These are phyloP conservation scores for Aurelia aurita DNA, from an alignment of 30 jellyfish, hydroid and myxozoan species.

Conservation along the genomic window DNA sequence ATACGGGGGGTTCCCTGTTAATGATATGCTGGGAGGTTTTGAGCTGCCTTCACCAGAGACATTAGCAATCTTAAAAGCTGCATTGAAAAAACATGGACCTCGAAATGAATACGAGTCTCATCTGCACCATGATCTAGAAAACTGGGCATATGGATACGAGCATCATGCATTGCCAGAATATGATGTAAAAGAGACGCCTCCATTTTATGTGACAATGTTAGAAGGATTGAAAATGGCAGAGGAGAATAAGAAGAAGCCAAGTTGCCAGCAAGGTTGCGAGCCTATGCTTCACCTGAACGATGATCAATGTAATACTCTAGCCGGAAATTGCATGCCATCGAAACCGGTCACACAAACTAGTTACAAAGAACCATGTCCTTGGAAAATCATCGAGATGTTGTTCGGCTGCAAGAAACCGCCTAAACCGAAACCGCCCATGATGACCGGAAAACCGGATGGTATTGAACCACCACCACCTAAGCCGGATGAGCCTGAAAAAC, in stretches of 20 bases:
- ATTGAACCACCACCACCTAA: constrained; percentile 51
- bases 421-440: constrained; percentile 20
- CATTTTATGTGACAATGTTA: constrained; percentile 71
- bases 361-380: constrained; percentile 89
- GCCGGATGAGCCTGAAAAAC: constrained; percentile 58
- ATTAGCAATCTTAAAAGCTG: constrained; percentile 70
- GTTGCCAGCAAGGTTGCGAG: constrained; percentile 78
- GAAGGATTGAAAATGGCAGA: constrained; percentile 60
- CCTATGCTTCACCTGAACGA: constrained; percentile 68
- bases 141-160: constrained; percentile 87
- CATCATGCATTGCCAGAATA: constrained; percentile 95
- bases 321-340: constrained; percentile 68
- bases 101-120: constrained; percentile 73
- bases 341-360: constrained; percentile 45
- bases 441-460: constrained; percentile 39
- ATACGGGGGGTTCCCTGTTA: constrained; percentile 95
- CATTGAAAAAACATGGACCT: constrained; percentile 68
- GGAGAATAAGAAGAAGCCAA: constrained; percentile 48
- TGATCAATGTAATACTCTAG: constrained; percentile 59
- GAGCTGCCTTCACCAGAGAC: constrained; percentile 94
- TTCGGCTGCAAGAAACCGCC: constrained; percentile 81
- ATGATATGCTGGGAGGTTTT: constrained; percentile 91
- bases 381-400: constrained; percentile 73
- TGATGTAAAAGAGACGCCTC: constrained; percentile 93
- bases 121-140: constrained; percentile 60